Percentiles rank a stretch among this genome's conserved stretches.
These are phyloP conservation scores for Hyperoodon ampullatus DNA, from an alignment of 2,113 vertebrate genomes.

Conservation along the genomic window DNA sequence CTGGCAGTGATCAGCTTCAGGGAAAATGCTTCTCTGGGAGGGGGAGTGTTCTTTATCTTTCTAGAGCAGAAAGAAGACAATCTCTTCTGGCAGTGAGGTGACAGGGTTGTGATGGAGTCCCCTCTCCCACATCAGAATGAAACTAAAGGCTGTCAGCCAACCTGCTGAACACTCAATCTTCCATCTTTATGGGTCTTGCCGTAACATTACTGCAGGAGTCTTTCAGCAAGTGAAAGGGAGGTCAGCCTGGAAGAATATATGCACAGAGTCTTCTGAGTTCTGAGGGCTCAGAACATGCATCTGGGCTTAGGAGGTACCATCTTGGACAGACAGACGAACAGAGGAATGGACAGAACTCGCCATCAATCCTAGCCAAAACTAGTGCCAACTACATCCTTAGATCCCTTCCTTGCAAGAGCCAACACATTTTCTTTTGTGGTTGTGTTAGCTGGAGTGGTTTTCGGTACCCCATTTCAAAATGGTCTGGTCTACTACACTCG, in stretches of 20 bases:
- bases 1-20: background rate
- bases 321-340: background rate
- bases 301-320: background rate
- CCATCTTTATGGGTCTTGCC: background rate
- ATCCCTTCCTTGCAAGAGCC: background rate
- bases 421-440: background rate
- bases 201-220: background rate
- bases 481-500: background rate
- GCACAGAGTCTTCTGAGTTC: background rate
- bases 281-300: background rate
- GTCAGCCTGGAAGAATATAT: background rate
- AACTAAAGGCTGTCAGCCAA: conserved; percentile 8
- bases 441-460: background rate
- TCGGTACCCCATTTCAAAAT: conserved; percentile 28
- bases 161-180: background rate
- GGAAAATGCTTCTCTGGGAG: background rate
- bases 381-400: background rate
- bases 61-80: conserved; percentile 9
- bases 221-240: background rate
- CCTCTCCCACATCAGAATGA: conserved; percentile 44
- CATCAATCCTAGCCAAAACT: background rate
- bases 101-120: conserved; percentile 9
- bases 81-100: conserved; percentile 43
- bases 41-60: conserved; percentile 17
- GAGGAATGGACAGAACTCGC: background rate